Evolutionary conservation across 2,797 vertebrate species (phyloP).

Genomic region (Jordanella pulchra): DNA sequence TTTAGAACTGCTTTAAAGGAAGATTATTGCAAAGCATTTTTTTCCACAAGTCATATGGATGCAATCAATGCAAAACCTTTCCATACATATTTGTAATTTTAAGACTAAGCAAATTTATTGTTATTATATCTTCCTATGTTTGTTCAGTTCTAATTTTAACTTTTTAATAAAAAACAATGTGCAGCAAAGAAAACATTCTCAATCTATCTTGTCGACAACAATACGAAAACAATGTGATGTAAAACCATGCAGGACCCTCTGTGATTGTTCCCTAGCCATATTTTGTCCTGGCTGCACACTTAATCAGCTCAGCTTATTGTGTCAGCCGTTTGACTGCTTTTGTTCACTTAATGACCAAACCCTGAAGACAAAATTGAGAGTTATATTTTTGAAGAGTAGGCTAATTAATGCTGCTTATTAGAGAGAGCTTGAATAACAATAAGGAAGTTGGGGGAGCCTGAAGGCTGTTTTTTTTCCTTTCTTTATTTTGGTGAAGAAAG

Average conservation of each 20-base stretch:
- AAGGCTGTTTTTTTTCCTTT: constrained; percentile 23
- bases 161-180: neutral
- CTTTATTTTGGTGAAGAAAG: constrained; percentile 16
- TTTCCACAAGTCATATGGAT: too few relatives aligned
- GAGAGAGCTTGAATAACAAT: constrained; percentile 50
- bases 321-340: constrained; percentile 55
- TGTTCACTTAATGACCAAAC: constrained; percentile 65
- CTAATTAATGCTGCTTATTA: constrained; percentile 71
- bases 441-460: constrained; percentile 32
- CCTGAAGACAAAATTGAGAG: constrained; percentile 55
- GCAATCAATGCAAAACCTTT: neutral
- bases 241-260: constrained; percentile 22
- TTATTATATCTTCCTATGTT: neutral
- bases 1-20: too few relatives aligned
- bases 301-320: constrained; percentile 54
- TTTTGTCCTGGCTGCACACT: constrained; percentile 28
- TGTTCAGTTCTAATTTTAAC: neutral
- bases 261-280: constrained; percentile 26
- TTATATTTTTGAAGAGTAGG: constrained; percentile 62
- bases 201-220: constrained; percentile 11
- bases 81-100: neutral
- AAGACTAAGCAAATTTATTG: neutral
- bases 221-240: constrained; percentile 21
- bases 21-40: too few relatives aligned
- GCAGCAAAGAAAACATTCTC: neutral